Evolutionary conservation across 2,888 invertebrate genomes (phyloP), one percentile per base, ranked within the genome.

Genomic region (Plebejus anna): DNA sequence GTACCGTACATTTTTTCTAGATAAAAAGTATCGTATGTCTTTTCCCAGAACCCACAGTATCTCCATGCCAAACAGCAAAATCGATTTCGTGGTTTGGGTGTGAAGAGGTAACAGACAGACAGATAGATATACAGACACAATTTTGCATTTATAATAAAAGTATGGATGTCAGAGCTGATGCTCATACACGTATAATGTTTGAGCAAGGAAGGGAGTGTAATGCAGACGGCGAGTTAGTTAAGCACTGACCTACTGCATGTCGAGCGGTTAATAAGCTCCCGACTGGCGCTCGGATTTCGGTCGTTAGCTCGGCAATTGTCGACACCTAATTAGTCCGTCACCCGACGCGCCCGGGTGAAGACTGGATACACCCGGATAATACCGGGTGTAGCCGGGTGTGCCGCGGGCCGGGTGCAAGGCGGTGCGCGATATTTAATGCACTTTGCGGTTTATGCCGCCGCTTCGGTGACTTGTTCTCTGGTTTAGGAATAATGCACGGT

Each of bases 301-400:
- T 90, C 90, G 91, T 91, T 91, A 91, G 89, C 85, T 86, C 73
- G 81, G 89, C 89, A 90, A 91, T 90, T 90, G 91, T 88, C 89
- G 90, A 83, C 90, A 88, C 87, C 90, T 91, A 91, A 92, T 91
- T 91, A 91, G 89, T 86, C 85, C 83, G 83, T 81, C 83, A 81
- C 83, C 79, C 87, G 88, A 84, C 88, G 80, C 82, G 83, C 83
- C 89, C 85, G 82, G 86, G 90, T 87, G 85, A 89, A 85, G 81
- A 83, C 87, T 91, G 90, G 89, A 90, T 85, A 90, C 90, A 90
- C 89, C 89, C 88, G 66, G 66, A 16, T 66, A 36, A 16, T 32
- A 66, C 66, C 66, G 73, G 55, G 71, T 22, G 11, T 47, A 42
- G 32, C 1, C 32, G 32, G 32, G 47, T 13, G 28, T 51, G 28